phyloP scores from a whole-genome alignment of 2,113 vertebrate species.

The Sebastes schlegelii region DNA sequence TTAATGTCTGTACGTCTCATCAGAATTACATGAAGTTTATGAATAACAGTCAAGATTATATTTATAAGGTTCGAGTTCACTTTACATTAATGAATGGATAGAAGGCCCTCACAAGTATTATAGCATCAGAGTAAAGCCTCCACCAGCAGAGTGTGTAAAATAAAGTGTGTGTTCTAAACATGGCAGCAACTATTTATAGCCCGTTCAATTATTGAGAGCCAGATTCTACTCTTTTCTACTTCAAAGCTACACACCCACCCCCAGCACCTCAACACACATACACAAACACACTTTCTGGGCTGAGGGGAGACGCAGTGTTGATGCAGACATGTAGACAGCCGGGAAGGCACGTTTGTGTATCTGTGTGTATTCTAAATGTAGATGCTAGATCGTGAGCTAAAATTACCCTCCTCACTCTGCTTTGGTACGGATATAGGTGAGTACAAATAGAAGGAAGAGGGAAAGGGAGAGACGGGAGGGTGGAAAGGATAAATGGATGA shows the following conservation, averaged over 20 bases:
- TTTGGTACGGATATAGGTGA: conserved; percentile 5
- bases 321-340: conserved; percentile 16
- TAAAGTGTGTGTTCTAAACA: conserved; percentile 67
- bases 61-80: background rate
- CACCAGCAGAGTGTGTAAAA: conserved; percentile 45
- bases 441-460: background rate
- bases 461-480: conserved; percentile 6
- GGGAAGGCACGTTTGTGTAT: conserved; percentile 7
- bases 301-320: background rate
- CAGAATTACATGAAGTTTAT: background rate
- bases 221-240: conserved; percentile 42
- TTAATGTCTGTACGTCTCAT: too few species aligned
- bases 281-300: background rate
- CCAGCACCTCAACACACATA: background rate
- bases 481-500: conserved; percentile 14
- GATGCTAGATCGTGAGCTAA: conserved; percentile 30
- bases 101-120: background rate
- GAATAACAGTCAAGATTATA: background rate
- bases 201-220: conserved; percentile 50
- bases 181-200: conserved; percentile 71
- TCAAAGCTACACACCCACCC: conserved; percentile 32
- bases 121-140: background rate
- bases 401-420: conserved; percentile 27
- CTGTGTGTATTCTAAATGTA: conserved; percentile 36
- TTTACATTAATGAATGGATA: background rate